Base-by-base conservation (phyloP, 2,797 vertebrate species). In the Telmatherina bonti region DNA sequence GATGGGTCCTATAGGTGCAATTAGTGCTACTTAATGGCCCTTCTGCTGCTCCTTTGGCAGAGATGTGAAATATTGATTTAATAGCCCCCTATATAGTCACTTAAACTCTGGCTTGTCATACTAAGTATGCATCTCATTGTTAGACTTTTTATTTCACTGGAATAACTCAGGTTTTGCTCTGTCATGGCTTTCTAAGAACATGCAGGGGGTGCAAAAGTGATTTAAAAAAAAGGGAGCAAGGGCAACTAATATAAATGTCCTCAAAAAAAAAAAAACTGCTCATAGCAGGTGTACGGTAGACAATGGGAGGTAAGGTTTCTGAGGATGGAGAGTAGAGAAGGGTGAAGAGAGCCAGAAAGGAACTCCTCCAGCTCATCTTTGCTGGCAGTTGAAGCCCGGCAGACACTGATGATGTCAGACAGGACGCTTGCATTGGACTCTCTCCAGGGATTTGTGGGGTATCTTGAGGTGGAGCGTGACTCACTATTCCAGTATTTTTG, bases 51-150 rank as follows among this genome's bases (percentile, higher is more conserved):
- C 65, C 79, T 82, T 81, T 67, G 72, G 78, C 74, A 64, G 62
- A 85, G 79, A 78, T 84, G 69, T 88, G 72, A 91, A 93, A 87
- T 93, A 93, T 92, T 84, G 84, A 92, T 93, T 90, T 83, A 83
- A 89, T 90, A 85, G 74, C n/a, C 71, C 57, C 79, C 72, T 88
- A 84, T 91, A 90, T 86, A 88, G 90, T 90, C 86, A 84, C 79
- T 80, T 88, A 82, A 92, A 90, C 86, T 87, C 76, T 73, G 63
- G 30, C 54, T 79, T 84, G 82, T 85, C 86, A 84, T 78, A 76
- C 72, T 61, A 66, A 87, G 75, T 84, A 89, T 85, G 77, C 74
- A 78, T 81, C 45, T 82, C 67, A 74, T 88, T 81, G 70, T 88
- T 86, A 70, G 49, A 63, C 56, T 67, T 79, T 60, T 67, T 33